phyloP scores from a whole-genome alignment of 2,797 vertebrate species.

The Fundulus diaphanus region DNA sequence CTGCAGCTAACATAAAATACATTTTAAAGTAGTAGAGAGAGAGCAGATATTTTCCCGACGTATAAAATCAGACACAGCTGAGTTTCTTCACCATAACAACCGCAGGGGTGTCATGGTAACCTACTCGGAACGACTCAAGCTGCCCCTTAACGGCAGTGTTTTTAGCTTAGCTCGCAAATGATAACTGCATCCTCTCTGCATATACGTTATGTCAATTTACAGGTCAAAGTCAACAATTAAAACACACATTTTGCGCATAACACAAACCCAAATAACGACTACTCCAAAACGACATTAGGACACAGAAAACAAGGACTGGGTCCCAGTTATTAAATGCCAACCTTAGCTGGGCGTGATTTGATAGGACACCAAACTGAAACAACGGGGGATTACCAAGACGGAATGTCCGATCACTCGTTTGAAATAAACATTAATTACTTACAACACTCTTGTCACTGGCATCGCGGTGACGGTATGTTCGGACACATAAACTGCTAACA shows the following conservation, averaged over 20 bases:
- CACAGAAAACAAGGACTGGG: neutral
- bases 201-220: neutral
- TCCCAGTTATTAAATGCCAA: constrained; percentile 15
- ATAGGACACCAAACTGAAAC: neutral
- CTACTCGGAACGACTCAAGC: neutral
- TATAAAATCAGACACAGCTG: neutral
- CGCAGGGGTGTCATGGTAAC: neutral
- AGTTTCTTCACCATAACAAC: neutral
- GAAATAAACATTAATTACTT: constrained; percentile 40
- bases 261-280: neutral
- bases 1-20: neutral
- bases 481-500: neutral
- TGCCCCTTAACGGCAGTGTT: constrained; percentile 31
- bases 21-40: neutral
- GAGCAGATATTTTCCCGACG: neutral
- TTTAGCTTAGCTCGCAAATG: constrained; percentile 56
- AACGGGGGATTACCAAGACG: neutral
- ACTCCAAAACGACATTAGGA: neutral
- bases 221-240: accelerated
- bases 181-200: accelerated
- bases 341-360: constrained; percentile 29
- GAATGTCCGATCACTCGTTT: neutral
- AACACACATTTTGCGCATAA: too few species aligned
- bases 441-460: constrained; percentile 72
- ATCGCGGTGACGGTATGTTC: constrained; percentile 32